Conservation (phyloP, 2,113 vertebrate genomes). For the Pipa parva region DNA sequence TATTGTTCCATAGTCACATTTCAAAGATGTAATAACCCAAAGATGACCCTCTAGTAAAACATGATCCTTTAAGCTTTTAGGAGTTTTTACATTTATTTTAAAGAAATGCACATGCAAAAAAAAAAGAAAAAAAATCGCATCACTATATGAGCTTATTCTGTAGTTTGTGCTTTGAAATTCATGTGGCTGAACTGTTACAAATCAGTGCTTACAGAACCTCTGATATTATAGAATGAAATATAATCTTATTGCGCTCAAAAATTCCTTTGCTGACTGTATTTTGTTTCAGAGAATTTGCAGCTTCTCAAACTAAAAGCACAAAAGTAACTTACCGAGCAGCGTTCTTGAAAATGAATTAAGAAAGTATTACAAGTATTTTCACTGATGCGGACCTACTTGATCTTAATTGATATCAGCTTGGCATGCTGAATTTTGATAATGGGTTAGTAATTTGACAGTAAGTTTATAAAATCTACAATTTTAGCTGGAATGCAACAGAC, state of each 20-base stretch:
- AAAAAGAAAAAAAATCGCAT: no score
- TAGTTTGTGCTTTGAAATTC: constrained; percentile 63
- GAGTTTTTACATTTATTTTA: constrained; percentile 36
- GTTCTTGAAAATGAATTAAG: constrained; percentile 27
- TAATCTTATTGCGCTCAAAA: constrained; percentile 60
- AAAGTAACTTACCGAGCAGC: constrained; percentile 25
- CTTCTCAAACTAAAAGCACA: constrained; percentile 56
- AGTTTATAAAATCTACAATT: no score
- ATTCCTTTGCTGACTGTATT: constrained; percentile 58
- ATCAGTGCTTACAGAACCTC: constrained; percentile 60
- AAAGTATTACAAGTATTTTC: constrained; percentile 13
- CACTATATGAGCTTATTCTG: constrained; percentile 48
- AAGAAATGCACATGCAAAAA: constrained; percentile 26
- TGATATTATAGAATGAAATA: constrained; percentile 66
- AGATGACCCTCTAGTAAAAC: constrained; percentile 41
- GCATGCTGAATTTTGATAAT: no score
- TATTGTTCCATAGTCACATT: constrained; percentile 23
- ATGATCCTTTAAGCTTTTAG: constrained; percentile 42
- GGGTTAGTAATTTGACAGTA: no score
- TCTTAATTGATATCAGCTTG: not conserved
- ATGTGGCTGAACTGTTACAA: constrained; percentile 65
- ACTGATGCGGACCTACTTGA: not conserved
- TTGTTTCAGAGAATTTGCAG: constrained; percentile 57
- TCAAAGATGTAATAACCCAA: constrained; percentile 36
- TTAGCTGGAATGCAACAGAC: no score